These are phyloP conservation scores for Agelaius tricolor DNA, from an alignment of 2,113 vertebrate species.

Conservation along the genomic window DNA sequence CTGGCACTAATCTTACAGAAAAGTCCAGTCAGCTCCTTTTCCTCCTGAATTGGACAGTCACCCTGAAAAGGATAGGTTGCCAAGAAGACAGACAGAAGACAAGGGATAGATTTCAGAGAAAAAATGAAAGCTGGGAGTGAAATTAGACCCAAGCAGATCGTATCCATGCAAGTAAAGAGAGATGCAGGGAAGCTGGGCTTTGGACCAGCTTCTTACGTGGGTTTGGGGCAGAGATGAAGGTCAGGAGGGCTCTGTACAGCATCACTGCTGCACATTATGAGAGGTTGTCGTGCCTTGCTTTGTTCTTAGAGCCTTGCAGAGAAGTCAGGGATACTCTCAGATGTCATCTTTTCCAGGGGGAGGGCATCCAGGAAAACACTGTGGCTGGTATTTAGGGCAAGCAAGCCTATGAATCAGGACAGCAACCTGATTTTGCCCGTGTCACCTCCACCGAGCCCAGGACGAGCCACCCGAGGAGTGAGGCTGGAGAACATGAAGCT, in stretches of 20 bases:
- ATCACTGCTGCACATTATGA: fast-evolving
- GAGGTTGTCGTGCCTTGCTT: not conserved
- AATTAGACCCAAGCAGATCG: not conserved
- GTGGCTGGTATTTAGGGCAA: not conserved
- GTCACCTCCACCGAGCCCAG: not conserved
- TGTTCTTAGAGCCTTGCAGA: not conserved
- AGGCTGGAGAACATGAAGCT: fast-evolving
- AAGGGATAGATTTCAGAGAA: not conserved
- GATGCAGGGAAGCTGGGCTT: not conserved
- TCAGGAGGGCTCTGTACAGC: not conserved
- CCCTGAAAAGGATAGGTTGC: not conserved
- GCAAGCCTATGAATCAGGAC: not conserved
- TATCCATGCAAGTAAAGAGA: not conserved
- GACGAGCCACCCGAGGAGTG: not conserved
- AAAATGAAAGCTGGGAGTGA: not conserved
- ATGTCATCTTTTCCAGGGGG: not conserved
- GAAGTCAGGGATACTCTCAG: not conserved
- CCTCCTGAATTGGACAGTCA: not conserved
- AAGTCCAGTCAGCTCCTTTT: not conserved
- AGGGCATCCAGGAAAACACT: not conserved
- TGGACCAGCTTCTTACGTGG: not conserved
- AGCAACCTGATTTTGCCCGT: not conserved
- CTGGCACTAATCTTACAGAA: not conserved
- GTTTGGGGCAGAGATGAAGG: not conserved
- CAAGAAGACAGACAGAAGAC: not conserved